Conservation (phyloP, 2,888 invertebrate genomes). For the Graphium colonna region DNA sequence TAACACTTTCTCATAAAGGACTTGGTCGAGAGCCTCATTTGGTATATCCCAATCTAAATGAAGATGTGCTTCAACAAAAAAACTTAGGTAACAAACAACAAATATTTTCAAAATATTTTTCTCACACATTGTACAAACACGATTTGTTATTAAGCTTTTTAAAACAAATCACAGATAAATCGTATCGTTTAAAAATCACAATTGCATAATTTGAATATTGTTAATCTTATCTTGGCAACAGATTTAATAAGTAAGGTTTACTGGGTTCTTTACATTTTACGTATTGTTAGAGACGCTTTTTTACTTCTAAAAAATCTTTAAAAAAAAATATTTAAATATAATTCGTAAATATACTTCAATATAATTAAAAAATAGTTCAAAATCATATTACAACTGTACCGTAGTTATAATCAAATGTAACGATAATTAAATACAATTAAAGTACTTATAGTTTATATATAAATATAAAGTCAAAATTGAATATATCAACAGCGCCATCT, state of each 20-base stretch:
- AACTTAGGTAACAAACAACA: neutral
- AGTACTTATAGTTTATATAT: too few species aligned
- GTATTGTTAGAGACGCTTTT: too few species aligned
- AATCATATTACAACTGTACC: too few species aligned
- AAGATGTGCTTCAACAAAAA: conserved; percentile 1
- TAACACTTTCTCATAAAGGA: conserved; percentile 50
- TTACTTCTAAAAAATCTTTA: too few species aligned
- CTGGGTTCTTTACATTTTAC: neutral
- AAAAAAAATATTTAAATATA: too few species aligned
- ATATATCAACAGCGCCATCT: too few species aligned
- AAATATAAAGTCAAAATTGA: too few species aligned
- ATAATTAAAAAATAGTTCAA: too few species aligned
- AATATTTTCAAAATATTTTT: neutral
- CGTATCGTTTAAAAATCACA: neutral
- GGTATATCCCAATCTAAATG: conserved; percentile 31
- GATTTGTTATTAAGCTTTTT: neutral
- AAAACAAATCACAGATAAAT: neutral
- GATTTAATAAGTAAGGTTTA: neutral
- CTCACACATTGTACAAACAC: neutral
- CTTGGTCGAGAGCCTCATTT: conserved; percentile 45
- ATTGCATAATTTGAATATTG: too few species aligned
- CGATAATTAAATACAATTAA: too few species aligned
- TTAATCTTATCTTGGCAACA: neutral
- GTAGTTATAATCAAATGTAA: too few species aligned
- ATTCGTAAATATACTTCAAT: too few species aligned